Conservation (phyloP, 2,888 invertebrate species). For the Tuberolachnus salignus region DNA sequence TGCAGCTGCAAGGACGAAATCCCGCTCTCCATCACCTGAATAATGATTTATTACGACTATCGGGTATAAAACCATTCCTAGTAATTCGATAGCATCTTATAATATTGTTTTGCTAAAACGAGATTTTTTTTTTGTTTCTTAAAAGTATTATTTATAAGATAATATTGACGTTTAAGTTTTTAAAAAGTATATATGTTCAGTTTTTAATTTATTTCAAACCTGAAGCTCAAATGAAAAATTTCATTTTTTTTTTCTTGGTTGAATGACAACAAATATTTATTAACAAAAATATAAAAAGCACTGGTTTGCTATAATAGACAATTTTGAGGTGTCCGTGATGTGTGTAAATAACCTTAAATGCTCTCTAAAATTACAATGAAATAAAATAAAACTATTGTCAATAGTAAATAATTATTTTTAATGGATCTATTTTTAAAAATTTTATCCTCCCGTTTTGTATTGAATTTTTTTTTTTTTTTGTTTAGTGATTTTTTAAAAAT, state of each 20-base stretch:
- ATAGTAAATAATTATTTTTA: slow-evolving; percentile 30
- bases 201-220: slow-evolving; percentile 33
- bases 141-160: slow-evolving; percentile 51
- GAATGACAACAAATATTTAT: background rate
- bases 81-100: slow-evolving; percentile 37
- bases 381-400: slow-evolving; percentile 1
- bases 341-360: slow-evolving; percentile 29
- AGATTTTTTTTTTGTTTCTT: slow-evolving; percentile 21
- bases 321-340: slow-evolving; percentile 28
- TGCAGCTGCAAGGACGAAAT: slow-evolving; percentile 75
- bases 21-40: slow-evolving; percentile 81
- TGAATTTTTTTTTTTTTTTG: slow-evolving; percentile 24
- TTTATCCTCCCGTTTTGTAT: slow-evolving; percentile 10
- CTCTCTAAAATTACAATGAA: slow-evolving; percentile 46
- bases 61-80: slow-evolving; percentile 41
- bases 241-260: slow-evolving; percentile 13
- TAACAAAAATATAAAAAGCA: slow-evolving; percentile 12
- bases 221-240: slow-evolving; percentile 49
- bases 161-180: slow-evolving; percentile 43
- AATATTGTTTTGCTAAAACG: slow-evolving; percentile 28
- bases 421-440: slow-evolving; percentile 39
- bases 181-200: slow-evolving; percentile 39
- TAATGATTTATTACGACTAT: slow-evolving; percentile 66
- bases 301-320: slow-evolving; percentile 19
- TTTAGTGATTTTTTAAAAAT: slow-evolving; percentile 41